Evolutionary conservation across 2,888 invertebrate genomes (phyloP).

Genomic region (Erpobdella octoculata): DNA sequence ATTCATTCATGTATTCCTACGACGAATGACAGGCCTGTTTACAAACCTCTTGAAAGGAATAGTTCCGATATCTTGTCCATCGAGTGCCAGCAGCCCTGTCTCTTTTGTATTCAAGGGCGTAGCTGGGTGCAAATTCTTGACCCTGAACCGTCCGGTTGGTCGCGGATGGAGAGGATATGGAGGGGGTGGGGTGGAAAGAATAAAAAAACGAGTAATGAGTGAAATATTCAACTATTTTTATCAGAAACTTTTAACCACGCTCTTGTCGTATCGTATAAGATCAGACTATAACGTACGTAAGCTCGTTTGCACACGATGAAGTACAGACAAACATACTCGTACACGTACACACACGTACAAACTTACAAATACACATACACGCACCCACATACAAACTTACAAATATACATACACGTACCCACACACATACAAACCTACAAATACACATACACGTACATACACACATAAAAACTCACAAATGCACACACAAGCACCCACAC

Average conservation of each 20-base stretch:
- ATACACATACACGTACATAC: too few species aligned
- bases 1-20: neutral
- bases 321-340: neutral
- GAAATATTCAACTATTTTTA: too few species aligned
- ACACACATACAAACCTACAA: neutral
- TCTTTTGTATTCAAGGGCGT: conserved; percentile 29
- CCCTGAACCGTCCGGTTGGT: too few species aligned
- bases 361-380: too few species aligned
- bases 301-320: neutral
- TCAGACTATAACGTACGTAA: neutral
- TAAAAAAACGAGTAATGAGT: too few species aligned
- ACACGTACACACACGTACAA: neutral
- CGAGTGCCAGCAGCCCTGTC: conserved; percentile 4
- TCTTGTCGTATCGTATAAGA: too few species aligned
- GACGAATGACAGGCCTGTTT: neutral
- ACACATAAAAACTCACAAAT: neutral
- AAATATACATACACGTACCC: neutral
- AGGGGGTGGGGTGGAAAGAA: too few species aligned
- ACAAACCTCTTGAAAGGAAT: conserved; percentile 19
- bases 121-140: conserved; percentile 30
- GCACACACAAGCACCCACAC: neutral
- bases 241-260: too few species aligned
- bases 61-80: conserved; percentile 25
- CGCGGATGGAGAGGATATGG: too few species aligned
- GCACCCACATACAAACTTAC: too few species aligned